Evolutionary conservation across 1,140 invertebrate genomes (phyloP).

Genomic region (Nasonia giraulti): DNA sequence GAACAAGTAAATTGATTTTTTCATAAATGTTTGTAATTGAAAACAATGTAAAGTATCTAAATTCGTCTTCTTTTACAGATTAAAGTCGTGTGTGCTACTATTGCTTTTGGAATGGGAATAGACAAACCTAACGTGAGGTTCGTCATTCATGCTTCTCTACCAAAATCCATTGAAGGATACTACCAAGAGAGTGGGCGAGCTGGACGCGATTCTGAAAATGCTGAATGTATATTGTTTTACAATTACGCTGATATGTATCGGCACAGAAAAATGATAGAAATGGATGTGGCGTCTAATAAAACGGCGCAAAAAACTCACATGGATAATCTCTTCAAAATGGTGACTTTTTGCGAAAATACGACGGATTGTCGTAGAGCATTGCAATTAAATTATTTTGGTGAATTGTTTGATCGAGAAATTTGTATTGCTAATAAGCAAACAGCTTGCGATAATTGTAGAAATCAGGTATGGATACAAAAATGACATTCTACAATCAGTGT

Average conservation of each 20-base stretch:
- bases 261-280: constrained; percentile 83
- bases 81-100: constrained; percentile 88
- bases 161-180: constrained; percentile 98
- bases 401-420: constrained; percentile 83
- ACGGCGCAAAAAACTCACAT: constrained; percentile 84
- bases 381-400: constrained; percentile 93
- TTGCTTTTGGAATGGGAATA: constrained; percentile 98
- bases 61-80: constrained; percentile 50
- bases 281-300: constrained; percentile 71
- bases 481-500: not conserved
- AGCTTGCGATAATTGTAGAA: constrained; percentile 91
- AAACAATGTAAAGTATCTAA: not conserved
- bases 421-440: constrained; percentile 78
- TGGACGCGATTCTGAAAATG: constrained; percentile 90
- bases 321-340: constrained; percentile 92
- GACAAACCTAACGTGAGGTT: constrained; percentile 94
- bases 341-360: constrained; percentile 91
- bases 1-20: constrained; percentile 76
- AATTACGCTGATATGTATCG: constrained; percentile 86
- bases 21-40: not conserved
- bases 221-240: constrained; percentile 92
- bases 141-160: constrained; percentile 93
- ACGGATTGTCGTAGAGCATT: constrained; percentile 89
- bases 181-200: constrained; percentile 98
- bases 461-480: constrained; percentile 74